These are phyloP conservation scores for Reinhardtius hippoglossoides DNA, from an alignment of 2,113 vertebrate species.

Conservation along the genomic window DNA sequence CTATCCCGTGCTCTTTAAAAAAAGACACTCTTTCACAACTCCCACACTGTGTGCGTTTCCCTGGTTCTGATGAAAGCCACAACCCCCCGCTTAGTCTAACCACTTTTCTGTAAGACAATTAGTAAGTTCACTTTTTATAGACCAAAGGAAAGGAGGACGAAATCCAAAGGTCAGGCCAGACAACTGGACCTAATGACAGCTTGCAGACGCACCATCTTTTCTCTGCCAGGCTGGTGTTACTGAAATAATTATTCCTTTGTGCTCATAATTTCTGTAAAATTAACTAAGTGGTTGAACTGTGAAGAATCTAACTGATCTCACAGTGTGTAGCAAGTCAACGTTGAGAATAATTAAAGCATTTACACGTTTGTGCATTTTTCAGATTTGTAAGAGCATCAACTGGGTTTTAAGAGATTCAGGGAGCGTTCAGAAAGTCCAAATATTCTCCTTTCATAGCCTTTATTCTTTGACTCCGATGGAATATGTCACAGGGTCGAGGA, in stretches of 20 bases:
- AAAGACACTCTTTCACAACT: slow-evolving; percentile 34
- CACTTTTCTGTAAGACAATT: slow-evolving; percentile 45
- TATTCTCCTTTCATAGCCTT: too few relatives aligned
- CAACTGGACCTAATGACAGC: not conserved
- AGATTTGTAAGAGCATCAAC: too few relatives aligned
- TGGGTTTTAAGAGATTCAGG: too few relatives aligned
- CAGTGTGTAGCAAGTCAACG: not conserved
- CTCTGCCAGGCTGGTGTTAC: not conserved
- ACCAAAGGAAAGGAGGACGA: not conserved
- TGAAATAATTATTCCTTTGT: not conserved
- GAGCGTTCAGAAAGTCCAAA: too few relatives aligned
- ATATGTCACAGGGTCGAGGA: too few relatives aligned
- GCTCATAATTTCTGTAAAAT: not conserved
- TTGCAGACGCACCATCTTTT: not conserved
- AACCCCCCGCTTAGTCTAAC: slow-evolving; percentile 39
- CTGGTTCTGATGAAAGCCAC: slow-evolving; percentile 51
- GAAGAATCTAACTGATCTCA: too few relatives aligned
- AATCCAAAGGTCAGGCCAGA: not conserved
- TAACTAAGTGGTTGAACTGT: too few relatives aligned
- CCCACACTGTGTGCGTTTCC: slow-evolving; percentile 40
- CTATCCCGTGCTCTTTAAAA: slow-evolving; percentile 6
- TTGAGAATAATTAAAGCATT: not conserved
- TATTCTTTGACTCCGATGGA: too few relatives aligned
- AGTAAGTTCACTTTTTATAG: slow-evolving; percentile 4
- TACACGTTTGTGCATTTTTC: too few relatives aligned